Conservation (phyloP, 2,113 vertebrate species). For the Neogobius melanostomus region DNA sequence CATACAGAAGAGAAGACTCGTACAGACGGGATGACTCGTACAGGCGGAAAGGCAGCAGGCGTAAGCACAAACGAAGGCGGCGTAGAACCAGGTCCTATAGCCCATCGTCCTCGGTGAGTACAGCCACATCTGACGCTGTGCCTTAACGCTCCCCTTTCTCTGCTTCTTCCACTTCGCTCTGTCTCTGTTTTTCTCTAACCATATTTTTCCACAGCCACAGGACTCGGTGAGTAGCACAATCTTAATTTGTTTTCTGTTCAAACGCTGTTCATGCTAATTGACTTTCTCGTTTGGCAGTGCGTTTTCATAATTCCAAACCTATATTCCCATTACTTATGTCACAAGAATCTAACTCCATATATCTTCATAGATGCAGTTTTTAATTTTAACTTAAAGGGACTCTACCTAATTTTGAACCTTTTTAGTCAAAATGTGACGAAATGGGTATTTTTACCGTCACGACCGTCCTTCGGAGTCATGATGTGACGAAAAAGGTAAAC, state of each 20-base stretch:
- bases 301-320: constrained; percentile 61
- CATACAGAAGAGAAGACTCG: constrained; percentile 59
- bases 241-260: constrained; percentile 69
- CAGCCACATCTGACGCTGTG: constrained; percentile 59
- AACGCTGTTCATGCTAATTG: constrained; percentile 35
- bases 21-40: constrained; percentile 74
- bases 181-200: constrained; percentile 68
- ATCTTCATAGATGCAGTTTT: neutral
- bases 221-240: constrained; percentile 82
- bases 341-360: no score
- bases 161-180: constrained; percentile 54
- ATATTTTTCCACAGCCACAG: constrained; percentile 71
- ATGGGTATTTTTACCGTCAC: no score
- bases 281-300: constrained; percentile 57
- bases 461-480: no score
- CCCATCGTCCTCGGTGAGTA: constrained; percentile 96
- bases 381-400: no score
- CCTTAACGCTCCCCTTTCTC: constrained; percentile 56
- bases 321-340: neutral
- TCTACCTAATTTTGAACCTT: no score
- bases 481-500: no score
- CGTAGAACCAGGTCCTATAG: constrained; percentile 97
- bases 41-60: constrained; percentile 91
- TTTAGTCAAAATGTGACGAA: no score
- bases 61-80: constrained; percentile 95